These are phyloP conservation scores for Synchiropus splendidus DNA, from an alignment of 2,113 vertebrate species.

Conservation along the genomic window DNA sequence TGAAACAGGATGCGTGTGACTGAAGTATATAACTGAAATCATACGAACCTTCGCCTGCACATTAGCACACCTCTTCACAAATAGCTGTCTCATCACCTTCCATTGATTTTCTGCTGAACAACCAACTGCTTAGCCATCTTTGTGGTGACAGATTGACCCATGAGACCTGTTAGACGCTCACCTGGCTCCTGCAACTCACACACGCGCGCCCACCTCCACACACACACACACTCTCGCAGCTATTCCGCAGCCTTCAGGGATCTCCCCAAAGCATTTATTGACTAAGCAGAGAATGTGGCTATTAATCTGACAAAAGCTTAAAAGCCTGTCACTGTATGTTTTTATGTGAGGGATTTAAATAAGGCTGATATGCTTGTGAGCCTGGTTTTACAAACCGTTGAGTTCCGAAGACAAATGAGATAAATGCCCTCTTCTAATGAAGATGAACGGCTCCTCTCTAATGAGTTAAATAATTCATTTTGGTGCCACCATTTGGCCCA, in stretches of 20 bases:
- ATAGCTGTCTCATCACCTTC: constrained; percentile 36
- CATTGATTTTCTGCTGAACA: constrained; percentile 56
- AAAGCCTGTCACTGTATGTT: constrained; percentile 41
- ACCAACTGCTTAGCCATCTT: constrained; percentile 54
- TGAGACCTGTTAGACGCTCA: constrained; percentile 46
- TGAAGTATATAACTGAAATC: too few species aligned
- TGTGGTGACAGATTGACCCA: constrained; percentile 56
- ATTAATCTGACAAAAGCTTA: constrained; percentile 58
- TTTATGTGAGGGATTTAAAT: constrained; percentile 6
- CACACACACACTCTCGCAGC: constrained; percentile 10
- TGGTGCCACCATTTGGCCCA: constrained; percentile 4
- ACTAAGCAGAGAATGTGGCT: constrained; percentile 45
- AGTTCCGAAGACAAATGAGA: too few species aligned
- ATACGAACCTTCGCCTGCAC: not conserved
- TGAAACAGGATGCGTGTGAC: too few species aligned
- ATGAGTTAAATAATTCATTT: constrained; percentile 14
- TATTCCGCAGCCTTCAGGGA: constrained; percentile 41
- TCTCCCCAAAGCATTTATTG: constrained; percentile 56
- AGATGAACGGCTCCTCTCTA: too few species aligned
- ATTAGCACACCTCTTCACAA: constrained; percentile 7
- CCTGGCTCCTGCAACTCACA: not conserved
- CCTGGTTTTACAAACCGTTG: not conserved
- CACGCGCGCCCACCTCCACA: not conserved
- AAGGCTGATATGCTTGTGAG: not conserved
- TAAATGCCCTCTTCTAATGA: too few species aligned